phyloP scores from a whole-genome alignment of 1,140 invertebrate genomes.

The Orussus abietinus region DNA sequence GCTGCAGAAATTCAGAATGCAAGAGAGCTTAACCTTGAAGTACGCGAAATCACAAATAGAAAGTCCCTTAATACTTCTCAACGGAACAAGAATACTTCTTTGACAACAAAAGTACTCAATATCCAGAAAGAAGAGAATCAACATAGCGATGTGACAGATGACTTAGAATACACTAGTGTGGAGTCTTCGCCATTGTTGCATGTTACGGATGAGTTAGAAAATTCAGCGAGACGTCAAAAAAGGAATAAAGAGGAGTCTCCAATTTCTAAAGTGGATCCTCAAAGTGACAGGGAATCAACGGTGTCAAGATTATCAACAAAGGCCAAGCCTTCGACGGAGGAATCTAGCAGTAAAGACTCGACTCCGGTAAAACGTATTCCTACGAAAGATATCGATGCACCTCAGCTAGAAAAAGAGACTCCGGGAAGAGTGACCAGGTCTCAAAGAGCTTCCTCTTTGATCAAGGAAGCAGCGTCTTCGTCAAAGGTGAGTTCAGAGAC shows the following conservation, averaged over 20 bases:
- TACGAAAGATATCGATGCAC: not conserved
- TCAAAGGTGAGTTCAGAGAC: conserved; percentile 6
- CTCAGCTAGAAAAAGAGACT: conserved; percentile 4
- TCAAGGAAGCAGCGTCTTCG: conserved; percentile 11
- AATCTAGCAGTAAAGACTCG: too few species aligned
- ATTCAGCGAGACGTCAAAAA: not conserved
- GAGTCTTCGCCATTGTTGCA: not conserved
- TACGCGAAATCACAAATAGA: too few species aligned
- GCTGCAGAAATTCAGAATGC: too few species aligned
- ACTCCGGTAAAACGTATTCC: not conserved
- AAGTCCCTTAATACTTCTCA: too few species aligned
- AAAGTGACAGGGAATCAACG: not conserved
- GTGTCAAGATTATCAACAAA: not conserved
- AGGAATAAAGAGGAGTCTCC: not conserved
- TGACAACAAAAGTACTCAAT: too few species aligned
- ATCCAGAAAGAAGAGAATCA: too few species aligned
- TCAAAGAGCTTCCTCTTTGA: conserved; percentile 22
- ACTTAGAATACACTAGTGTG: not conserved
- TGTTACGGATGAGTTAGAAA: not conserved
- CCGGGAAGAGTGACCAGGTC: conserved; percentile 21
- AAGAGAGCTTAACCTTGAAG: too few species aligned
- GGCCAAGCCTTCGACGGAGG: not conserved
- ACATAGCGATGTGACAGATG: not conserved
- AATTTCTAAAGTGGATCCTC: not conserved
- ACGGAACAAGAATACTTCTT: too few species aligned